phyloP scores from a whole-genome alignment of 2,888 invertebrate species.

The Drosophila pegasa region DNA sequence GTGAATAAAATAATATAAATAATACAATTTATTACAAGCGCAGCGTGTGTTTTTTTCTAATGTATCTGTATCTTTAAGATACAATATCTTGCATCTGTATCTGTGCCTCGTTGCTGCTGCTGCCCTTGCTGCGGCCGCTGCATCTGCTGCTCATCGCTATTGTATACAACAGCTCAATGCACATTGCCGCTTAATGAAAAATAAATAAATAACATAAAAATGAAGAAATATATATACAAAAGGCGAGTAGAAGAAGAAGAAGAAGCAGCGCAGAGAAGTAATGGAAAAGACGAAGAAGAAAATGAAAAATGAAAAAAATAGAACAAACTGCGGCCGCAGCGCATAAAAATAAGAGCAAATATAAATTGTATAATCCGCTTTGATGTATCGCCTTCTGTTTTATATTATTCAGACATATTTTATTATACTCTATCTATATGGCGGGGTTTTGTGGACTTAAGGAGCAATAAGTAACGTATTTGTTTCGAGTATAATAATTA shows the following conservation, averaged over 20 bases:
- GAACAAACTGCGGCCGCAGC: conserved; percentile 14
- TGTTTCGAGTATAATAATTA: not conserved
- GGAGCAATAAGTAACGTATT: not conserved
- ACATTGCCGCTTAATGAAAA: conserved; percentile 63
- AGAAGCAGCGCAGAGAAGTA: not conserved
- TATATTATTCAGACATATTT: conserved; percentile 79
- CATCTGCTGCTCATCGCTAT: conserved; percentile 48
- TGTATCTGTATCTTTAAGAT: conserved; percentile 25
- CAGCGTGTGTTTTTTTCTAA: conserved; percentile 57
- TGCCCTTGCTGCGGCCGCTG: conserved; percentile 35
- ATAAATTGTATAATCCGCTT: conserved; percentile 79
- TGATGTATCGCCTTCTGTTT: conserved; percentile 81
- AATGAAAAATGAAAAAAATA: conserved; percentile 11
- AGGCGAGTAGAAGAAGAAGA: conserved; percentile 3
- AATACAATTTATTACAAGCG: conserved; percentile 75
- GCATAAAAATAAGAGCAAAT: conserved; percentile 66
- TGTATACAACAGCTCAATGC: conserved; percentile 53
- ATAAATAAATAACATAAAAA: conserved; percentile 80
- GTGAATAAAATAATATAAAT: conserved; percentile 79
- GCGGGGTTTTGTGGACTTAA: not conserved
- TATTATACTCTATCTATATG: conserved; percentile 39
- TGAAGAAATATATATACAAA: conserved; percentile 66
- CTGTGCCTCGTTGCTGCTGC: conserved; percentile 1
- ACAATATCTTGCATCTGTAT: conserved; percentile 24
- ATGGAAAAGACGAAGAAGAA: conserved; percentile 22